Evolutionary conservation across 2,888 invertebrate genomes (phyloP).

Genomic region (Drosophila paranaensis): DNA sequence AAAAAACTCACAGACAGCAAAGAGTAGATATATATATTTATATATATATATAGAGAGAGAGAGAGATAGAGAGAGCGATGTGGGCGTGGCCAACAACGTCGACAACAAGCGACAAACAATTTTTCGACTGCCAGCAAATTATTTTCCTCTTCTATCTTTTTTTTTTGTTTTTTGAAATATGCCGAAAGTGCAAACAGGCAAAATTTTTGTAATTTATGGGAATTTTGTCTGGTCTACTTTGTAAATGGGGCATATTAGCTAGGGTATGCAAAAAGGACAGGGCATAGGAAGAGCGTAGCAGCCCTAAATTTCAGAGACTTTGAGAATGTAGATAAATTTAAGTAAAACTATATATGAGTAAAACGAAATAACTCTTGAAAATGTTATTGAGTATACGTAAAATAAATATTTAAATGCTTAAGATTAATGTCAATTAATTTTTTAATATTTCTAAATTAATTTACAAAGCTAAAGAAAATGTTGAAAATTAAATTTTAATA

Average conservation of each 20-base stretch:
- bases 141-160: constrained; percentile 1
- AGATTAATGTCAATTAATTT: neutral
- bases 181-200: constrained; percentile 73
- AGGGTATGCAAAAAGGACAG: neutral
- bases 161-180: constrained; percentile 42
- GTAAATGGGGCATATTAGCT: constrained; percentile 28
- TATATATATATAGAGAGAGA: neutral
- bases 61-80: constrained; percentile 19
- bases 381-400: too few species aligned
- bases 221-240: constrained; percentile 33
- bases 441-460: too few species aligned
- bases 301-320: too few species aligned
- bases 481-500: too few species aligned
- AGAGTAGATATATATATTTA: neutral
- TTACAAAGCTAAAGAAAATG: too few species aligned
- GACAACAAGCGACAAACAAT: constrained; percentile 62
- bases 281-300: too few species aligned
- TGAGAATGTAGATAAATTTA: too few species aligned
- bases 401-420: neutral
- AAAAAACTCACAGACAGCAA: constrained; percentile 45
- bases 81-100: constrained; percentile 58
- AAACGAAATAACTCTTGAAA: too few species aligned
- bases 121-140: constrained; percentile 54
- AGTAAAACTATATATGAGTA: too few species aligned
- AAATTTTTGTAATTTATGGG: constrained; percentile 72